These are phyloP conservation scores for Cheilosia grossa DNA, from an alignment of 2,888 invertebrate genomes.

Conservation along the genomic window DNA sequence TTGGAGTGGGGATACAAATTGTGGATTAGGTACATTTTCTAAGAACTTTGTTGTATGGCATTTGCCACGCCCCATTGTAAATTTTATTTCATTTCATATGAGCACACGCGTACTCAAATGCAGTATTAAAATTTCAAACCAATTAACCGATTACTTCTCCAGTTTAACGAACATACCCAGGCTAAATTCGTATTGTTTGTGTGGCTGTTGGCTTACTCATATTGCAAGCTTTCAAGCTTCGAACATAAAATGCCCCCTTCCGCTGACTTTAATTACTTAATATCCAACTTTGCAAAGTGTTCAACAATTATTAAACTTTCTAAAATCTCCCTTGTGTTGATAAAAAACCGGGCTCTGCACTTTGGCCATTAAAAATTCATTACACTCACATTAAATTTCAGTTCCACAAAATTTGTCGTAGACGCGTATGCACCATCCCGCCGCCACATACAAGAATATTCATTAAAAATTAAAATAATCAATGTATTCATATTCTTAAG, in stretches of 20 bases:
- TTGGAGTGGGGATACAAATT: too few species aligned
- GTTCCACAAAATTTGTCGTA: conserved; percentile 45
- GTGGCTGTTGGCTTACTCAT: too few species aligned
- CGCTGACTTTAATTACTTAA: conserved; percentile 43
- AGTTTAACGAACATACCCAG: too few species aligned
- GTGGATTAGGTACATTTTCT: too few species aligned
- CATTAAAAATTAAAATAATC: conserved; percentile 67
- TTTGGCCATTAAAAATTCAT: conserved; percentile 74
- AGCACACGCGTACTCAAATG: too few species aligned
- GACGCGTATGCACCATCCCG: background rate
- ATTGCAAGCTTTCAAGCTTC: too few species aligned
- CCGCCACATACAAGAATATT: conserved; percentile 24
- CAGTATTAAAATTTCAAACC: too few species aligned
- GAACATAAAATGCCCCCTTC: background rate
- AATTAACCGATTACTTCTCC: too few species aligned
- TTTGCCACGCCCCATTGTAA: too few species aligned
- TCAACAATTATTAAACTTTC: conserved; percentile 25
- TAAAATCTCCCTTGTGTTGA: background rate
- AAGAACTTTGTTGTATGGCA: too few species aligned
- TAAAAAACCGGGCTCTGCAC: conserved; percentile 49
- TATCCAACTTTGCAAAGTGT: conserved; percentile 51
- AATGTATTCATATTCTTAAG: conserved; percentile 67
- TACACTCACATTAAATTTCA: conserved; percentile 65
- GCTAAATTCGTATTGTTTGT: too few species aligned
- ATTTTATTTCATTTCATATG: too few species aligned